A percentile compares a stretch with the other conserved stretches of the same genome.
phyloP scores from a whole-genome alignment of 2,113 vertebrate species.

The Alces alces region DNA sequence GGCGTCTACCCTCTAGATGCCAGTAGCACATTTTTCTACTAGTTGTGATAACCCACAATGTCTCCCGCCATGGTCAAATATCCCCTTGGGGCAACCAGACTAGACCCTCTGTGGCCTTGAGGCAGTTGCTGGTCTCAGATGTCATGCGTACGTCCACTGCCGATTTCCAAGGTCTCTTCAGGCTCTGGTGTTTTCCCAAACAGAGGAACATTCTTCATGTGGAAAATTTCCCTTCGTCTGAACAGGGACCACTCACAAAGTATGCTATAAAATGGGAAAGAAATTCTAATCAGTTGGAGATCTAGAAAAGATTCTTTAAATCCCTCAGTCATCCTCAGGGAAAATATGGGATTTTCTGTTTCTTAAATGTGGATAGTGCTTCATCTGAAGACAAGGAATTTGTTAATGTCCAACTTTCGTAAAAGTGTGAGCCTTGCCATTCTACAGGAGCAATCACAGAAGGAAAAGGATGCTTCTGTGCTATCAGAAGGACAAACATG shows the following conservation, averaged over 20 bases:
- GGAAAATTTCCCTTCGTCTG: neutral
- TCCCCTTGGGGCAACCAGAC: neutral
- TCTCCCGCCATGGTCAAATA: neutral
- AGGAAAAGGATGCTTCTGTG: neutral
- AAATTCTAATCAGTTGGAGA: neutral
- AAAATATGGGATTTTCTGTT: neutral
- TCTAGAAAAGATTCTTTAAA: neutral
- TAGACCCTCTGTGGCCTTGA: neutral
- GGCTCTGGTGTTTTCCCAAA: neutral
- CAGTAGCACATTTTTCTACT: neutral
- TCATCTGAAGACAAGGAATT: neutral
- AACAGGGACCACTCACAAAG: neutral
- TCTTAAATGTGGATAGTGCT: neutral
- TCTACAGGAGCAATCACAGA: neutral
- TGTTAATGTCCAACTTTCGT: neutral
- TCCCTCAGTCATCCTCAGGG: neutral
- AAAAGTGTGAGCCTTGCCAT: neutral
- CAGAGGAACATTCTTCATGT: neutral
- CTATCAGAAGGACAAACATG: neutral
- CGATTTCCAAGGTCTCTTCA: neutral
- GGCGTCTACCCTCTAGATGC: neutral
- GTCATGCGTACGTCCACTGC: neutral
- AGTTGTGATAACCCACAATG: neutral
- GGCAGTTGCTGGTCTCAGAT: neutral
- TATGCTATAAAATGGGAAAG: neutral